Evolutionary conservation across 64 coral and sea anemone genomes (phyloP), one percentile per base, ranked within the genome.

Genomic region (Dendrophyllia cribrosa): DNA sequence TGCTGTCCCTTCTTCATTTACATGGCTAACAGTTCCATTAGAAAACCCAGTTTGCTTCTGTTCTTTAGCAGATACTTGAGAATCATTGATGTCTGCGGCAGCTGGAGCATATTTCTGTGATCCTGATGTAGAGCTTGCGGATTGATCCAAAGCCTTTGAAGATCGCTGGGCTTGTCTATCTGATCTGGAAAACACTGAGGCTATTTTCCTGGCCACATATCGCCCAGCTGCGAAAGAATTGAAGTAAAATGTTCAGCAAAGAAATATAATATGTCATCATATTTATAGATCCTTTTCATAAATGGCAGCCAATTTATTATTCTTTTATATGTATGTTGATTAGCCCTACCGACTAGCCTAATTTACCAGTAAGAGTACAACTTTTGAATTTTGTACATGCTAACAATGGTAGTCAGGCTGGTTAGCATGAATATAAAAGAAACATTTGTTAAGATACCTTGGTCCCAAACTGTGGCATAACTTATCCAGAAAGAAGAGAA

Each of bases 181-280:
- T 9, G 79, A 34, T 49, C 43, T 83, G 59, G 58, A 46, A 47
- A 63, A 83, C 20, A 19, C 79, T 63, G 79, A 63, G 19, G 79
- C 15, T 49, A 83, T 83, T 47, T 83, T 64, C 58, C 79, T 43
- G 16, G 79, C 79, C 17, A 83, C 79, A 83, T 83, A 64, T 59
- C 79, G 59, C 59, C 79, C 79, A 83, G 79, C 79, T 83, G 10
- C 3, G 58, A 43, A 81, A 56, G 20, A 55, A 55, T 7, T 17
- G 13, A 61, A 43, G 25, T 56, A 8, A 6, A 80, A 12, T 3
- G 24, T 24, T 43, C 25, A 70, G 21, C 6, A 70, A 21, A 20
- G n/a, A 34, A 34, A 34, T 4, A 23, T 43, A 21, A 4, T 70
- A 66, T 66, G 63, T 58, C 55, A 58, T 34, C 34, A 34, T 34